These are phyloP conservation scores for Pentamera pediparva DNA, from an alignment of 53 echinoderm and acorn worm genomes.

Conservation along the genomic window DNA sequence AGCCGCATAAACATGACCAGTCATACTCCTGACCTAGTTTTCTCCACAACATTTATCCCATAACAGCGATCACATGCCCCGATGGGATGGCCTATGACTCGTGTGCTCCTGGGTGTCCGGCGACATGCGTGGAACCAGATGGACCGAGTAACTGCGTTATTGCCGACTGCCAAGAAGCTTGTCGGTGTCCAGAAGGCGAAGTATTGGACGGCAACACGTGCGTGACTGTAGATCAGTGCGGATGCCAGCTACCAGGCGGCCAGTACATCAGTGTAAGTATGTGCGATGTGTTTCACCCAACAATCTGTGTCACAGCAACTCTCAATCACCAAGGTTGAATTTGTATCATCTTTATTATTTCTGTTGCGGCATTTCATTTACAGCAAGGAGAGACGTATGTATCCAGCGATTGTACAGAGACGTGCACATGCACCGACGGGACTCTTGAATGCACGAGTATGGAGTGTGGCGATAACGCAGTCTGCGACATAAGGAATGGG, in stretches of 20 bases:
- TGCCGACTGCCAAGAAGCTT: slow-evolving; percentile 47
- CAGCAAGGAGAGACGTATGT: slow-evolving; percentile 31
- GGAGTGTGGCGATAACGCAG: slow-evolving; percentile 33
- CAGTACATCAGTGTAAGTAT: slow-evolving; percentile 21
- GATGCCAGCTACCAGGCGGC: slow-evolving; percentile 44
- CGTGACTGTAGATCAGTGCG: slow-evolving; percentile 28
- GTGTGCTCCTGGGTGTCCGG: slow-evolving; percentile 31
- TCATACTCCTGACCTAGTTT: too few species aligned
- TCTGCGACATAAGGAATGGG: slow-evolving; percentile 50
- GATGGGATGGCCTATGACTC: slow-evolving; percentile 39
- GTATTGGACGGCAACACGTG: slow-evolving; percentile 65
- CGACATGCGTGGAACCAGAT: slow-evolving; percentile 11
- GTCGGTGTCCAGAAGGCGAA: slow-evolving; percentile 62
- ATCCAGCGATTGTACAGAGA: slow-evolving; percentile 37
- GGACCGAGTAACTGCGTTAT: neutral
- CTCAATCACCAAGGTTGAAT: too few species aligned
- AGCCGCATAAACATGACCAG: too few species aligned
- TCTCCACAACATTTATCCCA: too few species aligned
- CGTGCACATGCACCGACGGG: slow-evolving; percentile 52
- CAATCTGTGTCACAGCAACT: too few species aligned
- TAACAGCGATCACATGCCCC: slow-evolving; percentile 36
- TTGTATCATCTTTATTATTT: too few species aligned
- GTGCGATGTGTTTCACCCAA: too few species aligned
- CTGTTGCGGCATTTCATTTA: neutral
- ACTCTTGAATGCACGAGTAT: neutral